These are phyloP conservation scores for Triplophysa siluroides DNA, from an alignment of 2,113 vertebrate genomes.

Conservation along the genomic window DNA sequence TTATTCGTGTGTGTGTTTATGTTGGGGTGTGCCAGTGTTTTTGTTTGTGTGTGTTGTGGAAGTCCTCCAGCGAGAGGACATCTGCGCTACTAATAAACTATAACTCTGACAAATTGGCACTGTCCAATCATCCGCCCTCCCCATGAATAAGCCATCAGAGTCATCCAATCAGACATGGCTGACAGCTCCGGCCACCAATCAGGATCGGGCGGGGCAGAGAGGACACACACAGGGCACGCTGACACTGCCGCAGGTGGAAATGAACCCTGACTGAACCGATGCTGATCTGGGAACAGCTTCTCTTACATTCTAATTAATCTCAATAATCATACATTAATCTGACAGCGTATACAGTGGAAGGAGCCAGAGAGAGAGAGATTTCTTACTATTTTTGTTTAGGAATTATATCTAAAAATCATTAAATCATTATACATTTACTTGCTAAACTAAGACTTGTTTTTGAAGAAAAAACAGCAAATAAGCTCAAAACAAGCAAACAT, in stretches of 20 bases:
- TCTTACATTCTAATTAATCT: constrained; percentile 4
- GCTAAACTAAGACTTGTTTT: no score
- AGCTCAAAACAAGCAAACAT: no score
- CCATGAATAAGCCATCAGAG: constrained; percentile 67
- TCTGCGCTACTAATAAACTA: constrained; percentile 78
- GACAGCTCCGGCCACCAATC: constrained; percentile 65
- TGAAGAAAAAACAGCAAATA: no score
- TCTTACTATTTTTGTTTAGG: no score
- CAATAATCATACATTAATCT: constrained; percentile 11
- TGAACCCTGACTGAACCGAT: constrained; percentile 22
- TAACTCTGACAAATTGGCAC: constrained; percentile 77
- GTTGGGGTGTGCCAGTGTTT: constrained; percentile 10
- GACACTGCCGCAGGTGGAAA: constrained; percentile 33
- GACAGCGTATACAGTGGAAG: background rate
- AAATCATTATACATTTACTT: no score
- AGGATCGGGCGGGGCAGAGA: constrained; percentile 61
- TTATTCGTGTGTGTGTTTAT: constrained; percentile 21
- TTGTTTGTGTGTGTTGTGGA: constrained; percentile 49
- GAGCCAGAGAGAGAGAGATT: background rate
- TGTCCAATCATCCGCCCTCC: constrained; percentile 65
- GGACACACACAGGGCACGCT: constrained; percentile 68
- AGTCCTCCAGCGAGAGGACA: constrained; percentile 70
- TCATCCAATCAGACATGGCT: constrained; percentile 65
- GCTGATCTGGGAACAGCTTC: constrained; percentile 24
- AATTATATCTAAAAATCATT: no score